Base-by-base conservation (phyloP, 2,888 invertebrate genomes). In the Heliconius charithonia region DNA sequence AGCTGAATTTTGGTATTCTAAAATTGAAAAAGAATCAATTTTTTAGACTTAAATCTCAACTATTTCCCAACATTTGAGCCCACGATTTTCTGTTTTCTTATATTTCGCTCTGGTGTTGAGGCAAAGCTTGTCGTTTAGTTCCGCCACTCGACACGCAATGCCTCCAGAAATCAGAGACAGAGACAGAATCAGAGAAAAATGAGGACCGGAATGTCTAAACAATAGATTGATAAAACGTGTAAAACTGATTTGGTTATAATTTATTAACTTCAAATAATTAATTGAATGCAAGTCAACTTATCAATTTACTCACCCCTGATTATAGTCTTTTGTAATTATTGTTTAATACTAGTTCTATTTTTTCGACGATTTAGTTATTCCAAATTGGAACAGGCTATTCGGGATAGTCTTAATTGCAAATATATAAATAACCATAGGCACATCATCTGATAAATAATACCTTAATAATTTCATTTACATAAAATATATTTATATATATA, bases 241-340 rank as follows among this genome's bases (percentile, higher is more conserved):
- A 37, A 37, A 37, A 1, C 10, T 10, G 37, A 37, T 37, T 37
- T 37, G 37, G 9, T 56, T 0, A 56, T 56, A n/a, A 22, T 45
- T 45, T 45, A 45, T 56, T 56, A 9, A 56, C 56, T 22, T 56
- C 56, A 9, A 37, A 37, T 37, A 37, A 37, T 10, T 56, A 22
- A 56, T 56, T 9, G 22, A 9, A 56, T n/a, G 22, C 56, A 22
- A 56, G 56, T 56, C 56, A 56, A 56, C 56, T 22, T 56, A 56
- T 56, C 2, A 6, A 56, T n/a, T 56, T 56, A 56, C 3, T 22
- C 56, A 56, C 22, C 7, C 56, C 56, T 56, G 56, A 22, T 22
- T 3, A n/a, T 72, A 56, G 41, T 29, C 19, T 65, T 25, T 69
- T 32, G 81, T 79, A 79, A 81, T 80, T 79, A 77, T 74, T 83